Percentiles rank a stretch among this genome's conserved stretches.
These are phyloP conservation scores for Zoanthus solanderi DNA, from an alignment of 92 coral and sea anemone species.

Conservation along the genomic window DNA sequence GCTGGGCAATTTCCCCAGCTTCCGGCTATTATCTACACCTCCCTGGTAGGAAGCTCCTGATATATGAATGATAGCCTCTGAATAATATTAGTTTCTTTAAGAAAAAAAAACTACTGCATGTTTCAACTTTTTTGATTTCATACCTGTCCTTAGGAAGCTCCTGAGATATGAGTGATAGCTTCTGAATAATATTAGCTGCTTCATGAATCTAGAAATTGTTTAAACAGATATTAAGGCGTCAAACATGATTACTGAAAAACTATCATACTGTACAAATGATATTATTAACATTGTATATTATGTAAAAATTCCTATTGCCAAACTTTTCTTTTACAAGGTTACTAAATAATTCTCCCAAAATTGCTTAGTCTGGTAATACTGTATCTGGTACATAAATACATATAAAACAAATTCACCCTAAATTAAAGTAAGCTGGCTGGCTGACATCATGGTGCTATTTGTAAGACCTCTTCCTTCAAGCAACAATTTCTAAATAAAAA, in stretches of 20 bases:
- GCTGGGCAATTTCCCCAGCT: too few species aligned
- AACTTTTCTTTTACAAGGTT: too few species aligned
- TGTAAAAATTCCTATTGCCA: too few species aligned
- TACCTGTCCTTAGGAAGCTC: slow-evolving; percentile 95
- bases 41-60: slow-evolving; percentile 88
- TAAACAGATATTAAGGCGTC: background rate
- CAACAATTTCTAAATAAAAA: too few species aligned
- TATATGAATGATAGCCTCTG: slow-evolving; percentile 92
- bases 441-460: too few species aligned
- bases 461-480: too few species aligned
- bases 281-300: background rate
- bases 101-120: slow-evolving; percentile 29
- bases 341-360: too few species aligned
- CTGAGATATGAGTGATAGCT: slow-evolving; percentile 91
- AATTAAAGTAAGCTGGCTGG: too few species aligned
- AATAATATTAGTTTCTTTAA: slow-evolving; percentile 95
- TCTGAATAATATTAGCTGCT: slow-evolving; percentile 96
- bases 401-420: too few species aligned
- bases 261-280: background rate
- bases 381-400: too few species aligned
- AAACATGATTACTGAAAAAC: background rate
- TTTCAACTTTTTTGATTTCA: background rate
- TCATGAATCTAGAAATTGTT: slow-evolving; percentile 81
- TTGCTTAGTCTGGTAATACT: too few species aligned
- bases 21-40: too few species aligned